Conservation (phyloP, 2,797 vertebrate species). For the Perodicticus potto region DNA sequence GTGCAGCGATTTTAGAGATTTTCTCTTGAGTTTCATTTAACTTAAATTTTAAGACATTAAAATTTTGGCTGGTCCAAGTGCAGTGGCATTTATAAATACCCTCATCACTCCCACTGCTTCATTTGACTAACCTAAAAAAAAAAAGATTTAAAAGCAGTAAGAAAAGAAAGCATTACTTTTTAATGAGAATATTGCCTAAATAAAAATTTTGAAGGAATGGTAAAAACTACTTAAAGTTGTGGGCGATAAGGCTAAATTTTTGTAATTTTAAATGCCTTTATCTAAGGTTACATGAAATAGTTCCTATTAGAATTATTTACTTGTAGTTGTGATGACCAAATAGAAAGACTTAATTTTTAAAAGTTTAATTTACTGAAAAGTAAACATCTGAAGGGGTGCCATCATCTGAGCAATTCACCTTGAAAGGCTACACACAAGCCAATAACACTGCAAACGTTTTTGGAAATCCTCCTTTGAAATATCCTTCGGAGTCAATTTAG, state of each 20-base stretch:
- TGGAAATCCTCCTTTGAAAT: constrained; percentile 34
- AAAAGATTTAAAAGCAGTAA: too few relatives aligned
- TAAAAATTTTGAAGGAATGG: constrained; percentile 52
- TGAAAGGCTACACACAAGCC: not conserved
- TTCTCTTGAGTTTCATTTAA: constrained; percentile 58
- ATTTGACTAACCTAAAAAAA: too few relatives aligned
- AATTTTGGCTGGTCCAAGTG: constrained; percentile 29
- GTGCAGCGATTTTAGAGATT: not conserved
- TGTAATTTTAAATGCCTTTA: constrained; percentile 66
- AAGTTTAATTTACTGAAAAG: not conserved
- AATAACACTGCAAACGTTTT: not conserved
- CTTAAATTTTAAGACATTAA: constrained; percentile 69
- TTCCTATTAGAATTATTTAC: constrained; percentile 53
- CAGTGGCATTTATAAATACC: too few relatives aligned
- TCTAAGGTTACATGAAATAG: constrained; percentile 63
- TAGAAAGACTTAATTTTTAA: not conserved
- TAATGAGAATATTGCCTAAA: constrained; percentile 76
- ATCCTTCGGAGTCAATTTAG: constrained; percentile 19
- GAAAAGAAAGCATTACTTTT: constrained; percentile 49
- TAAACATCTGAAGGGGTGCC: not conserved
- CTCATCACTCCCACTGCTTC: too few relatives aligned
- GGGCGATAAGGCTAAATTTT: not conserved
- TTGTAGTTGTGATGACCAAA: constrained; percentile 46
- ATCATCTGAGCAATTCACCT: not conserved
- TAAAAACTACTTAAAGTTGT: constrained; percentile 38